Evolutionary conservation across 2,888 invertebrate species (phyloP).

Genomic region (Agrotis clavis): DNA sequence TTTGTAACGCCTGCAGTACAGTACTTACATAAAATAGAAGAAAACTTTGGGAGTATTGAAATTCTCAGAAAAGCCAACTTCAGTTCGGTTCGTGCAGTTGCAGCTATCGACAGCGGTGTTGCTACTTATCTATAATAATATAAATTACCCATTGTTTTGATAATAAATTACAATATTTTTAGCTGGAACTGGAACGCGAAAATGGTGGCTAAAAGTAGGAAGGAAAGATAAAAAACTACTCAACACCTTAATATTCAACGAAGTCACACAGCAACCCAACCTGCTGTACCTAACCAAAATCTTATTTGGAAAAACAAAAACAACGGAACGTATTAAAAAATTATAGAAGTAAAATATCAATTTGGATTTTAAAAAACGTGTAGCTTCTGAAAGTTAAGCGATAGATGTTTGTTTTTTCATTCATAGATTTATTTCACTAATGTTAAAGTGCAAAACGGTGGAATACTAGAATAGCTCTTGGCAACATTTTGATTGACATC

Average conservation of each 20-base stretch:
- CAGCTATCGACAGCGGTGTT: conserved; percentile 40
- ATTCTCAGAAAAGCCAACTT: conserved; percentile 86
- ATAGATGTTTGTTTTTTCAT: neutral
- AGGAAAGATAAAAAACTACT: neutral
- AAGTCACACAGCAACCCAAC: too few relatives aligned
- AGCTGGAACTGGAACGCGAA: neutral
- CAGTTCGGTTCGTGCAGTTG: conserved; percentile 69
- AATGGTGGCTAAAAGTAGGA: neutral
- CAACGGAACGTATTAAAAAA: too few relatives aligned
- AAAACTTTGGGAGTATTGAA: conserved; percentile 80
- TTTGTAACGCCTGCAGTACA: conserved; percentile 74
- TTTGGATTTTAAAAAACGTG: too few relatives aligned
- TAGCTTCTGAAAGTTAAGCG: neutral
- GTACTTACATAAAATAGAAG: conserved; percentile 87
- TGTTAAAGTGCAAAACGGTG: neutral
- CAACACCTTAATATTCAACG: neutral
- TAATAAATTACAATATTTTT: neutral
- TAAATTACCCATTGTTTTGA: conserved; percentile 16
- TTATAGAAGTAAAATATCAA: too few relatives aligned
- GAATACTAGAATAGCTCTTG: neutral
- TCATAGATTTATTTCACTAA: too few relatives aligned
- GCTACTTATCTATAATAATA: conserved; percentile 13
- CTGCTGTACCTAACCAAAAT: too few relatives aligned
- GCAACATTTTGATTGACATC: conserved; percentile 46
- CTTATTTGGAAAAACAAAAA: too few relatives aligned